Percentiles rank a stretch among this genome's conserved stretches.
These are phyloP conservation scores for Matsumurasca onukii DNA, from an alignment of 1,140 invertebrate species.

Conservation along the genomic window DNA sequence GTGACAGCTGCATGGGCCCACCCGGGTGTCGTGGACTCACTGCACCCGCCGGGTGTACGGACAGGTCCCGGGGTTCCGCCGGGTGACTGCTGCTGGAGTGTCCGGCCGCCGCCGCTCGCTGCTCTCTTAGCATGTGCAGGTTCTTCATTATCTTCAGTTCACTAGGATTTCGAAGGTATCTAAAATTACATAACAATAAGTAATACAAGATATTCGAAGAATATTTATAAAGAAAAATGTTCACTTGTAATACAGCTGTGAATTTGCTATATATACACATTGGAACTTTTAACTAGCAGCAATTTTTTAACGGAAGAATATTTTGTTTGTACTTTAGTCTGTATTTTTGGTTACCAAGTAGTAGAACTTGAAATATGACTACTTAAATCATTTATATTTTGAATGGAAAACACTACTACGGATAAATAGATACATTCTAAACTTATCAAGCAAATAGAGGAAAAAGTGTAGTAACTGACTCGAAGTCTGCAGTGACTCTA, in stretches of 20 bases:
- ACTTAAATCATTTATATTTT: too few species aligned
- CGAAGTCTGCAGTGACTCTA: conserved; percentile 17
- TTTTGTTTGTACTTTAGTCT: too few species aligned
- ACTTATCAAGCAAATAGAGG: too few species aligned
- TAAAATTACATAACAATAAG: conserved; percentile 1
- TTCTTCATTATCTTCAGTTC: conserved; percentile 28
- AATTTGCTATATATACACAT: background rate
- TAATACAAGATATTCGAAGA: background rate
- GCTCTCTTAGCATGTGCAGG: conserved; percentile 18
- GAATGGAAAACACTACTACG: too few species aligned
- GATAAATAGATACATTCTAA: too few species aligned
- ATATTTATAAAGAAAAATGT: background rate
- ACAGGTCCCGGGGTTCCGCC: conserved; percentile 27
- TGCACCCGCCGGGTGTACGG: too few species aligned
- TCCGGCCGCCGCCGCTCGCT: conserved; percentile 3
- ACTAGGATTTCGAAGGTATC: conserved; percentile 18
- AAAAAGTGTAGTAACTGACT: too few species aligned
- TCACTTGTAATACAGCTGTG: background rate
- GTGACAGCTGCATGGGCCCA: conserved; percentile 35
- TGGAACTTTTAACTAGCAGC: too few species aligned
- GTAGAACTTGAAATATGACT: too few species aligned
- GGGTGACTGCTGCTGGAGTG: background rate
- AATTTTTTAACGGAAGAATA: too few species aligned
- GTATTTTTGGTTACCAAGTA: too few species aligned
- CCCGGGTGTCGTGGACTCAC: too few species aligned